A percentile compares a stretch with the other conserved stretches of the same genome.
These are phyloP conservation scores for Phyllotreta cruciferae DNA, from an alignment of 2,888 invertebrate genomes.

Conservation along the genomic window DNA sequence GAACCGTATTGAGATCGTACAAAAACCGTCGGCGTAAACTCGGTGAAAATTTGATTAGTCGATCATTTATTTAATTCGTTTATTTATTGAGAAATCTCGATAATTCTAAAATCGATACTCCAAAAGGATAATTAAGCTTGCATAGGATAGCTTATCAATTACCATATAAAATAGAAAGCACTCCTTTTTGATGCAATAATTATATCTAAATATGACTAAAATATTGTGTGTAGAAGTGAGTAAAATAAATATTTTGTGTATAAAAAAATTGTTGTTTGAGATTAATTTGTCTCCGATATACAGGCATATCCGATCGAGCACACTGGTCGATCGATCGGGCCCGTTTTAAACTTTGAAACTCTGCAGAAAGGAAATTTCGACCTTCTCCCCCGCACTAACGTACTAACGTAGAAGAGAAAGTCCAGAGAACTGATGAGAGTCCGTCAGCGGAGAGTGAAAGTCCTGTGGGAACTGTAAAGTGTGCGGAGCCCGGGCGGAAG, in stretches of 20 bases:
- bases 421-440: conserved; percentile 51
- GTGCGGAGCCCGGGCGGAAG: conserved; percentile 44
- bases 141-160: too few species aligned
- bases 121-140: too few species aligned
- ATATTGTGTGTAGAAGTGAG: neutral
- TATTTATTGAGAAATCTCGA: too few species aligned
- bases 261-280: conserved; percentile 16
- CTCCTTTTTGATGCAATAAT: too few species aligned
- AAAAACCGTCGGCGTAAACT: conserved; percentile 13
- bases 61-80: neutral
- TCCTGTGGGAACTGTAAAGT: conserved; percentile 62
- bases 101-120: too few species aligned
- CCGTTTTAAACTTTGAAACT: conserved; percentile 24
- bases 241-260: neutral
- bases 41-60: neutral
- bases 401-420: conserved; percentile 49
- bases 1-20: conserved; percentile 12
- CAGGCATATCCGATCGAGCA: conserved; percentile 41
- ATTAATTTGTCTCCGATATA: conserved; percentile 16
- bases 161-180: too few species aligned
- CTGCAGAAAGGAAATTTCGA: conserved; percentile 22
- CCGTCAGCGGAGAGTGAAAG: conserved; percentile 59
- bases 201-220: neutral
- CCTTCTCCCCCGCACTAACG: conserved; percentile 23
- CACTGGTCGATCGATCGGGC: conserved; percentile 36